These are phyloP conservation scores for Silurus asotus DNA, from an alignment of 2,113 vertebrate species.

Conservation along the genomic window DNA sequence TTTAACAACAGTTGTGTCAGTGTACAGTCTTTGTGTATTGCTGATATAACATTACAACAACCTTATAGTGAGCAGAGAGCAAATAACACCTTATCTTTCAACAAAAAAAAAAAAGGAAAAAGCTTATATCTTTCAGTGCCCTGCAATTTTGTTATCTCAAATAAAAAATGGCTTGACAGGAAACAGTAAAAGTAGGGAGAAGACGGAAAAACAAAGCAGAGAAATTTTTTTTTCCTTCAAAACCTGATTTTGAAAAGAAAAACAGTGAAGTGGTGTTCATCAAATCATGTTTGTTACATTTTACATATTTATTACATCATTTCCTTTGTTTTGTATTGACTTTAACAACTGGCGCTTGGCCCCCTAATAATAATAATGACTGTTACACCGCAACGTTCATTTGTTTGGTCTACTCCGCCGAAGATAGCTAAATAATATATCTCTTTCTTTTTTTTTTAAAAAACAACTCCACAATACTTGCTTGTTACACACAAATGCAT, in stretches of 20 bases:
- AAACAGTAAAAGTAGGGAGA: no score
- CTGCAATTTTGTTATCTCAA: not conserved
- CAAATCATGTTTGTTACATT: no score
- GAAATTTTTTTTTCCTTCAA: no score
- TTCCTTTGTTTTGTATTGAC: no score
- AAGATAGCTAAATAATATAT: not conserved
- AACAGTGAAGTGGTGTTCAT: not conserved
- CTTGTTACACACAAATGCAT: not conserved
- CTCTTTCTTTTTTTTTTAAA: not conserved
- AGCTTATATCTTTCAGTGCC: no score
- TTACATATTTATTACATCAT: no score
- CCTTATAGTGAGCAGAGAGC: not conserved
- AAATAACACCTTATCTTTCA: not conserved
- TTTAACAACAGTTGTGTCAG: not conserved
- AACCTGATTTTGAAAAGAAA: not conserved
- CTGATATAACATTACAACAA: not conserved
- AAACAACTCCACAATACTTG: not conserved
- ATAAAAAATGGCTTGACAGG: not conserved
- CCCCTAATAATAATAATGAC: no score
- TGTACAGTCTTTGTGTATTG: not conserved
- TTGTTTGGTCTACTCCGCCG: not conserved
- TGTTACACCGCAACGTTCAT: no score
- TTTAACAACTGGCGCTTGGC: no score
- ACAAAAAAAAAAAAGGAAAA: no score
- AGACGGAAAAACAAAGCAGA: no score